Evolutionary conservation across 2,113 vertebrate species (phyloP).

Genomic region (Arenaria interpres): DNA sequence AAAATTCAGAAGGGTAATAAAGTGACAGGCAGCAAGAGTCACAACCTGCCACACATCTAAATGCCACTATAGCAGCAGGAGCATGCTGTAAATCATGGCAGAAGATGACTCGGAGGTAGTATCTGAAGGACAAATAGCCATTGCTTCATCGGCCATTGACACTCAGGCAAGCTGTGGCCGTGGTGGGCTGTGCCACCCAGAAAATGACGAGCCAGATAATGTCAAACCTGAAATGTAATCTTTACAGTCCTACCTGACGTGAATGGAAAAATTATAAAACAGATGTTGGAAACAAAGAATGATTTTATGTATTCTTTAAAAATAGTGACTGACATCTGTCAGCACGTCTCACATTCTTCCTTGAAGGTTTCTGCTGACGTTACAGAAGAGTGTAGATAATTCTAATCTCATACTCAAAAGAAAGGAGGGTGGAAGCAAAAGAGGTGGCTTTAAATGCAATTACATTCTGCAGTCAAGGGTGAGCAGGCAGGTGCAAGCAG

Average conservation of each 20-base stretch:
- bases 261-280: not conserved
- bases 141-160: constrained; percentile 47
- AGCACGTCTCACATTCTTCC: not conserved
- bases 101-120: not conserved
- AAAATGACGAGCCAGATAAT: not conserved
- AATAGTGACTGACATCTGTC: not conserved
- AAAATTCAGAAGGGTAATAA: constrained; percentile 44
- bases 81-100: not conserved
- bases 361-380: not conserved
- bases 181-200: not conserved
- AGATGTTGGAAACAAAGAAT: not conserved
- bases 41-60: constrained; percentile 42
- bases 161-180: not conserved
- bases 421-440: not conserved
- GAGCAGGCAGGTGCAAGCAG: not conserved
- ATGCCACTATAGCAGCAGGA: not conserved
- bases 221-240: not conserved
- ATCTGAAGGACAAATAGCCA: constrained; percentile 54
- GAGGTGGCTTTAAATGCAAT: not conserved
- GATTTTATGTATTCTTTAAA: not conserved
- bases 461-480: not conserved
- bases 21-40: constrained; percentile 30
- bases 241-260: not conserved
- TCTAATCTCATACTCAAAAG: not conserved
- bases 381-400: not conserved